Evolutionary conservation across 2,888 invertebrate genomes (phyloP).

Genomic region (Diachrysia chrysitis): DNA sequence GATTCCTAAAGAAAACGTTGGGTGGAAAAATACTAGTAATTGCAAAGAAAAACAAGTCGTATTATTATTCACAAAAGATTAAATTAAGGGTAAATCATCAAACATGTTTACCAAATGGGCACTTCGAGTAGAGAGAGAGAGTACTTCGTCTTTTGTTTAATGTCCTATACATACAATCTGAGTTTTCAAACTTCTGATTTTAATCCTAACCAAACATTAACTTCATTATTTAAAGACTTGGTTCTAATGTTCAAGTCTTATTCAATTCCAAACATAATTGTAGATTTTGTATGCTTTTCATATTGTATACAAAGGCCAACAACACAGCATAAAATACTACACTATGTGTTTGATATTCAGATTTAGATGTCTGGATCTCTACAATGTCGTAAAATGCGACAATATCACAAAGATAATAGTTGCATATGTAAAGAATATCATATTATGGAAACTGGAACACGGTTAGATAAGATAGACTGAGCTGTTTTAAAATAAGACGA

Average conservation of each 20-base stretch:
- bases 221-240: constrained; percentile 1
- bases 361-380: constrained; percentile 4
- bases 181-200: not conserved
- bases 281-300: not conserved
- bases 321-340: not conserved
- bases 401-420: not conserved
- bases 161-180: not conserved
- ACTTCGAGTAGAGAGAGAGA: too few species aligned
- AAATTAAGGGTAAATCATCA: not conserved
- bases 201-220: constrained; percentile 2
- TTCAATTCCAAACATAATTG: not conserved
- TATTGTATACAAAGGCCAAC: not conserved
- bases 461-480: not conserved
- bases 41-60: constrained; percentile 29
- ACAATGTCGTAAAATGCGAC: not conserved
- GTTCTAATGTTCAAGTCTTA: not conserved
- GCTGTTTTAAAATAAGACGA: too few species aligned
- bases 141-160: not conserved
- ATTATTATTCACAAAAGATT: constrained; percentile 21
- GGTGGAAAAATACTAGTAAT: constrained; percentile 48
- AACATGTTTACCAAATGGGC: not conserved
- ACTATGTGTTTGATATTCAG: not conserved
- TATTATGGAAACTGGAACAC: not conserved
- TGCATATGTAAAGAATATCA: not conserved
- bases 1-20: constrained; percentile 37